Percentiles rank a stretch among this genome's conserved stretches.
These are phyloP conservation scores for Tricholaema leucomelas DNA, from an alignment of 2,113 vertebrate genomes.

Conservation along the genomic window DNA sequence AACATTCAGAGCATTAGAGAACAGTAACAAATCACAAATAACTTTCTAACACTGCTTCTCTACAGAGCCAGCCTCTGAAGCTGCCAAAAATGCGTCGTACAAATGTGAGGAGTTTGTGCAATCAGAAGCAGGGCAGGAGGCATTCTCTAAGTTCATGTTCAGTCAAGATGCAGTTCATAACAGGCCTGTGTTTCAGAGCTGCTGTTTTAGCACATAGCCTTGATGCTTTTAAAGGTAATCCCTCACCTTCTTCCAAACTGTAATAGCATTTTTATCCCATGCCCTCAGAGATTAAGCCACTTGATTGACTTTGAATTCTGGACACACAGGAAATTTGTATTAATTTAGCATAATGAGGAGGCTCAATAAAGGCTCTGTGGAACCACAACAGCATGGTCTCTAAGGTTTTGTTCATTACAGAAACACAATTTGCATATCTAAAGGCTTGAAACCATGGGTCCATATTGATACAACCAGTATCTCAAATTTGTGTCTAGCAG, in stretches of 20 bases:
- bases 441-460: conserved; percentile 70
- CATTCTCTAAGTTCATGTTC: not conserved
- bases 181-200: not conserved
- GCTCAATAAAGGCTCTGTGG: conserved; percentile 54
- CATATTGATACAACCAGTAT: conserved; percentile 71
- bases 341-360: conserved; percentile 72
- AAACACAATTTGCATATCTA: conserved; percentile 64
- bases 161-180: not conserved
- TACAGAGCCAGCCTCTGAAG: not conserved
- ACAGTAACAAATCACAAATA: conserved; percentile 62
- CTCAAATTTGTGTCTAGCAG: conserved; percentile 71
- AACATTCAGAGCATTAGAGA: conserved; percentile 49
- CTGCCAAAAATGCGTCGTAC: conserved; percentile 8
- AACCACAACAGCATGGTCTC: conserved; percentile 56
- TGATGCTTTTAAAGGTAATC: conserved; percentile 40
- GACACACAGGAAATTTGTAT: conserved; percentile 72
- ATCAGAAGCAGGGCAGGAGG: conserved; percentile 36
- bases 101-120: not conserved
- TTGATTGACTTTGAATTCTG: conserved; percentile 72
- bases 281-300: conserved; percentile 53
- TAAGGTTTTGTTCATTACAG: conserved; percentile 60
- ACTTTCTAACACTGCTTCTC: conserved; percentile 4
- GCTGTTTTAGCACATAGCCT: conserved; percentile 37
- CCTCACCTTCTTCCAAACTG: conserved; percentile 46
- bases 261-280: conserved; percentile 61